phyloP scores from a whole-genome alignment of 2,797 vertebrate species.

The Hoplostethus atlanticus region DNA sequence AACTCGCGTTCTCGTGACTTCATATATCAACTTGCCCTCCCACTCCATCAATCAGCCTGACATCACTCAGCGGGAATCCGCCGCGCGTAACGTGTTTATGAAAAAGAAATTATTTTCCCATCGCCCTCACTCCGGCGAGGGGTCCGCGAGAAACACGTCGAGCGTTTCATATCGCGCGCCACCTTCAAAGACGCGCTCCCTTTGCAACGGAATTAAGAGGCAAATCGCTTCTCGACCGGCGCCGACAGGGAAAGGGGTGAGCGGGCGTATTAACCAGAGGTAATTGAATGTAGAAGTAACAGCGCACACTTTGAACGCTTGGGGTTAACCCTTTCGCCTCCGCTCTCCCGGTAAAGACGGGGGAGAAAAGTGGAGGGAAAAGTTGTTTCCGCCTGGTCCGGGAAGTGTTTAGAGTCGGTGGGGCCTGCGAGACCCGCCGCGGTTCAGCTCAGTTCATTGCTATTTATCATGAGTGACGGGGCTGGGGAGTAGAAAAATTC shows the following conservation, averaged over 20 bases:
- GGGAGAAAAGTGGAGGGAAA: constrained; percentile 1
- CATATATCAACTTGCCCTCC: constrained; percentile 70
- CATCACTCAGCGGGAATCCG: constrained; percentile 65
- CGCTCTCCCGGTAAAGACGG: constrained; percentile 34
- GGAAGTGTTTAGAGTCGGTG: constrained; percentile 52
- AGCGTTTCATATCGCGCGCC: constrained; percentile 53
- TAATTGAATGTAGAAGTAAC: constrained; percentile 80
- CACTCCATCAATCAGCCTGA: constrained; percentile 74
- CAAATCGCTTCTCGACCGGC: constrained; percentile 53
- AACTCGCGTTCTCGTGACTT: constrained; percentile 45
- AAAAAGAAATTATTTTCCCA: constrained; percentile 56
- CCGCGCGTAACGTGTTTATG: constrained; percentile 62
- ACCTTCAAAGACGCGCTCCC: constrained; percentile 57
- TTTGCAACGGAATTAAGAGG: constrained; percentile 62
- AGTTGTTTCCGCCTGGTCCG: constrained; percentile 21
- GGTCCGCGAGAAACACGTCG: constrained; percentile 34
- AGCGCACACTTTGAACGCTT: no score
- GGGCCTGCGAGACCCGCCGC: constrained; percentile 47
- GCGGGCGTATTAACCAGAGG: constrained; percentile 70
- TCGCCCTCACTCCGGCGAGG: constrained; percentile 39
- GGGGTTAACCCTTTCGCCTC: constrained; percentile 68
- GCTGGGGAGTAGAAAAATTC: constrained; percentile 27
- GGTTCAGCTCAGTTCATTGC: constrained; percentile 60
- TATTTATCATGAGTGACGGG: constrained; percentile 73
- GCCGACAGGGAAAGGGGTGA: constrained; percentile 64